Base-by-base conservation (phyloP, 2,797 vertebrate species). In the Chaetodon trifasciatus region DNA sequence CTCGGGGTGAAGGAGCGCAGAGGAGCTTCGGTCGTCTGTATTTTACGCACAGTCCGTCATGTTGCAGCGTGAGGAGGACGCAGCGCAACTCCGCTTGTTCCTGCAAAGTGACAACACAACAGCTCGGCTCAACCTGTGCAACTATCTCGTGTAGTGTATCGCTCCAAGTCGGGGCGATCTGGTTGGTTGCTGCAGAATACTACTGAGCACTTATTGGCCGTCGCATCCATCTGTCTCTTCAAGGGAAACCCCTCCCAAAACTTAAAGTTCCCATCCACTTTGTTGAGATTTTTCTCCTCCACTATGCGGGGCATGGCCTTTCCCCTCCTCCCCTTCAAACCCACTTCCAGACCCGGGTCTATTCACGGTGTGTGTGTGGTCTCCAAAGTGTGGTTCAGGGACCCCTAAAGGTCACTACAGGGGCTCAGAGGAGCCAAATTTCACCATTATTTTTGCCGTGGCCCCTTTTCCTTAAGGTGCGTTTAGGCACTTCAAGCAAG, bases 31-130 rank as follows among this genome's bases (percentile, higher is more conserved):
- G 60, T 71, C 28, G 15, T 10, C 24, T 5, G 17, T 3, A 6
- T 16, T 13, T 13, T 12, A 32, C 23, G 32, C 24, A 1, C 12
- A 8, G 40, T 56, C 50, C 64, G 9, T 74, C 70, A 50, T 42
- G 12, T 1, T 28, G 75, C 37, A 19, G n/a, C 2, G 3, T 24
- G 42, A 12, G 35, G 39, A 42, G 58, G 37, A 47, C 52, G n/a
- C 37, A 28, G 23, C 62, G 16, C 4, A 5, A n/a, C 64, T 37
- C n/a, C 68, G 67, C 46, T 23, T 21, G 55, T 64, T 80, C 73
- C 79, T 81, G 72, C 67, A 83, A 74, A 94, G 79, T 94, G 91
- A 94, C 93, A 95, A 94, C 93, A 95, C 90, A 89, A 81, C 82
- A 81, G 83, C 87, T 80, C 90, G 79, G 67, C 86, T 71, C 89